Conservation (phyloP, 2,113 vertebrate genomes). For the Ageneiosus marmoratus region DNA sequence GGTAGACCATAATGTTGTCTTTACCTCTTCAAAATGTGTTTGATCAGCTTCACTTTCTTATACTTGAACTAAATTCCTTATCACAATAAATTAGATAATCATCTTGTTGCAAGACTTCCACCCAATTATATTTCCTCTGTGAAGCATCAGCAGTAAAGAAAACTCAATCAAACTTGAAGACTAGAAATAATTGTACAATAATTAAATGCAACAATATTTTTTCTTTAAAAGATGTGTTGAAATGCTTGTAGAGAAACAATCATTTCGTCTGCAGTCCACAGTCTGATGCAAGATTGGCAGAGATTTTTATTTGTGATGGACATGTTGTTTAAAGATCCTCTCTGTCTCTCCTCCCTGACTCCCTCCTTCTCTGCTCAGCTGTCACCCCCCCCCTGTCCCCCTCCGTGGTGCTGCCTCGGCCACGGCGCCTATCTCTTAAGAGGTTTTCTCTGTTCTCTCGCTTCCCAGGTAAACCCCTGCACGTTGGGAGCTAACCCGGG, state of each 20-base stretch:
- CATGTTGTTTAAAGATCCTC: conserved; percentile 42
- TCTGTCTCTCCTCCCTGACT: conserved; percentile 55
- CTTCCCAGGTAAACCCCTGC: conserved; percentile 80
- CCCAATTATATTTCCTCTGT: background rate
- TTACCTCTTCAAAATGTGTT: background rate
- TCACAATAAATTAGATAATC: background rate
- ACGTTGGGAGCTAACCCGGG: conserved; percentile 30
- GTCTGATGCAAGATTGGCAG: background rate
- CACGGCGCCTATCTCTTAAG: conserved; percentile 77
- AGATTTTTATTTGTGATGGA: conserved; percentile 28
- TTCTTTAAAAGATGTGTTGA: background rate
- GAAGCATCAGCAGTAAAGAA: background rate
- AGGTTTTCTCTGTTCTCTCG: conserved; percentile 81
- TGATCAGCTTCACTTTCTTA: background rate
- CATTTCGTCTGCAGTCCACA: background rate
- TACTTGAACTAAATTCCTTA: background rate
- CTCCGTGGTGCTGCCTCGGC: conserved; percentile 73
- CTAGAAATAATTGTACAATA: background rate
- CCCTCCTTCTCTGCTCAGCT: conserved; percentile 51
- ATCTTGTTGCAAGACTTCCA: background rate
- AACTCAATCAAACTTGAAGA: background rate
- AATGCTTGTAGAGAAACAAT: background rate
- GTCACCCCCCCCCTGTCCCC: conserved; percentile 74
- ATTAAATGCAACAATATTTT: background rate
- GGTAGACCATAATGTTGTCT: background rate